Evolutionary conservation across 2,797 vertebrate species (phyloP).

Genomic region (Heliangelus exortis): DNA sequence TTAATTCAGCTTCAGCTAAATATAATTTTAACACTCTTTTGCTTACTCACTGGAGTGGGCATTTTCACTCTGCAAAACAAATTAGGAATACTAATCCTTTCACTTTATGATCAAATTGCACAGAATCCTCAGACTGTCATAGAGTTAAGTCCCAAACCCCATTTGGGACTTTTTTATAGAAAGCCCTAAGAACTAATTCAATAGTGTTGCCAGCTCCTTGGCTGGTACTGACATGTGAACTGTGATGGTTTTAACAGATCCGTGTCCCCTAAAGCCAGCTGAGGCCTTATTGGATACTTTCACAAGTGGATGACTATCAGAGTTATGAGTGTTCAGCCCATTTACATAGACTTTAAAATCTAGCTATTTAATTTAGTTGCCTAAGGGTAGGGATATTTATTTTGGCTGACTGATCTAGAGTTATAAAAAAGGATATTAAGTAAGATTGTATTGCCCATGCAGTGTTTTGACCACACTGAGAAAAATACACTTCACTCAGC

Average conservation of each 20-base stretch:
- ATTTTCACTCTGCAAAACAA: not conserved
- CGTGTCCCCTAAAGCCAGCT: not conserved
- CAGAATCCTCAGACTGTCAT: not conserved
- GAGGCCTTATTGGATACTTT: not conserved
- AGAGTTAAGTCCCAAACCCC: not conserved
- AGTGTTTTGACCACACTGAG: not conserved
- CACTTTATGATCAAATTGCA: not conserved
- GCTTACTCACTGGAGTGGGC: not conserved
- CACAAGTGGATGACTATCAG: not conserved
- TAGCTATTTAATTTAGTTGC: not conserved
- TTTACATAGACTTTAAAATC: not conserved
- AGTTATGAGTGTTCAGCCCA: not conserved
- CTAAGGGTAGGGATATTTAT: slow-evolving; percentile 1
- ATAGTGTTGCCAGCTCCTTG: not conserved
- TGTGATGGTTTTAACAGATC: not conserved
- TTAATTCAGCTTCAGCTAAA: not conserved
- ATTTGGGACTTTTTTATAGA: not conserved
- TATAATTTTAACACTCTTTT: not conserved
- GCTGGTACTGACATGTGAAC: not conserved
- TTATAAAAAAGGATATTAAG: slow-evolving; percentile 29
- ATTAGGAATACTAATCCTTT: not conserved
- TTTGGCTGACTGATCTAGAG: not conserved
- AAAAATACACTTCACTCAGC: not conserved
- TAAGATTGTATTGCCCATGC: not conserved
- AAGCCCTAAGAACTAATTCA: not conserved